phyloP scores from a whole-genome alignment of 2,888 invertebrate species.

The Eupithecia inturbata region DNA sequence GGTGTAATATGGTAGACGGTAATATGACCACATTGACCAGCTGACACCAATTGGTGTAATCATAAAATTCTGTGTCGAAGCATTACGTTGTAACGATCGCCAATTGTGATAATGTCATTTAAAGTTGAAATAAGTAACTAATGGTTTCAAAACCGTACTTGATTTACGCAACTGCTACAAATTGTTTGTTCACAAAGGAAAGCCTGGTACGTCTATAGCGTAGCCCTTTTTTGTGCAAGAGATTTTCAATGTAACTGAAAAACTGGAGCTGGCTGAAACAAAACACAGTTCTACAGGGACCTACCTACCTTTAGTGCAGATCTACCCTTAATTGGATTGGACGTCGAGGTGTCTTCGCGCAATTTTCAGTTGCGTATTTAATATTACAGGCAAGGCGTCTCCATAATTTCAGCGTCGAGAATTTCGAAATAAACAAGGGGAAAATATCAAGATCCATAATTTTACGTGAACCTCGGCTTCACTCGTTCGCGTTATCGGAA shows the following conservation, averaged over 20 bases:
- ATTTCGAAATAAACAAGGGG: slow-evolving; percentile 50
- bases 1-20: background rate
- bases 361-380: slow-evolving; percentile 58
- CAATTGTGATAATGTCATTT: slow-evolving; percentile 12
- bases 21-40: slow-evolving; percentile 9
- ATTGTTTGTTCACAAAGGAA: background rate
- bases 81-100: slow-evolving; percentile 1
- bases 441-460: slow-evolving; percentile 38
- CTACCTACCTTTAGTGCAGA: slow-evolving; percentile 44
- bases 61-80: slow-evolving; percentile 1
- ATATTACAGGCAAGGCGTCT: slow-evolving; percentile 50
- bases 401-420: slow-evolving; percentile 50
- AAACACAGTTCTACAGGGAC: slow-evolving; percentile 15
- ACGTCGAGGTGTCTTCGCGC: slow-evolving; percentile 54
- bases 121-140: slow-evolving; percentile 10
- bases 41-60: slow-evolving; percentile 19
- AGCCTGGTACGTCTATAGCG: background rate
- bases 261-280: slow-evolving; percentile 14
- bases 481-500: slow-evolving; percentile 26
- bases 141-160: background rate
- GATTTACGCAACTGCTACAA: background rate
- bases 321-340: slow-evolving; percentile 56
- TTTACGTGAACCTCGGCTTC: slow-evolving; percentile 28
- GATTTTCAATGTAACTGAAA: slow-evolving; percentile 14
- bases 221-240: slow-evolving; percentile 11